A percentile compares a stretch with the other conserved stretches of the same genome.
Evolutionary conservation across 2,888 invertebrate species (phyloP).

Genomic region (Gandaritis pyraliata): DNA sequence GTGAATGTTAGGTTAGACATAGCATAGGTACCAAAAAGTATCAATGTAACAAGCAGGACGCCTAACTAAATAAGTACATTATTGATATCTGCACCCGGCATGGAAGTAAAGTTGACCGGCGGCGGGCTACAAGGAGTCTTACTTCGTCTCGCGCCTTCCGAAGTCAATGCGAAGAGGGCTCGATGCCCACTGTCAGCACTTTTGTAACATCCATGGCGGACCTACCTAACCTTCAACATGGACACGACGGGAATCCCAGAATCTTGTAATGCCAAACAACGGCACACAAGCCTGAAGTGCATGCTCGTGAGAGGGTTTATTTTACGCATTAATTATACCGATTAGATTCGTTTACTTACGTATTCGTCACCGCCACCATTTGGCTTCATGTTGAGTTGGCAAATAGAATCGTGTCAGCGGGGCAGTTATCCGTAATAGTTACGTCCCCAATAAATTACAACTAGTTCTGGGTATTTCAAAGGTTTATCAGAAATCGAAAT

Average conservation of each 20-base stretch:
- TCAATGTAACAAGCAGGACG: not conserved
- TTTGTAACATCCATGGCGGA: too few species aligned
- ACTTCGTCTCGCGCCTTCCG: too few species aligned
- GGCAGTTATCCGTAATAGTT: conserved; percentile 1
- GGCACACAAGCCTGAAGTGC: too few species aligned
- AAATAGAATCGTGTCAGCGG: conserved; percentile 13
- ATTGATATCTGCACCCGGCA: not conserved
- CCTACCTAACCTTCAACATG: too few species aligned
- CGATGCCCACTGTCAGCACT: too few species aligned
- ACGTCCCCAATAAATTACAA: not conserved
- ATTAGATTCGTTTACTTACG: conserved; percentile 56
- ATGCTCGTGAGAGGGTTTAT: too few species aligned
- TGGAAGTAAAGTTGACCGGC: not conserved
- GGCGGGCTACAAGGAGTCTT: too few species aligned
- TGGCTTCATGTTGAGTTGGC: conserved; percentile 67
- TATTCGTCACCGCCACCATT: conserved; percentile 73
- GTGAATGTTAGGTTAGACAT: not conserved
- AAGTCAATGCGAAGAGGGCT: too few species aligned
- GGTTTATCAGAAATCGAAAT: not conserved
- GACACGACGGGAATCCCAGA: too few species aligned
- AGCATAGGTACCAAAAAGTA: not conserved
- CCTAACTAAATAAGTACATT: not conserved
- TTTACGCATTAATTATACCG: not conserved
- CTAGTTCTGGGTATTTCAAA: not conserved
- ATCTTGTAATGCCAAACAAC: too few species aligned